Evolutionary conservation across 1,140 invertebrate species (phyloP), one percentile per base, ranked within the genome.

Genomic region (Cephus cinctus): DNA sequence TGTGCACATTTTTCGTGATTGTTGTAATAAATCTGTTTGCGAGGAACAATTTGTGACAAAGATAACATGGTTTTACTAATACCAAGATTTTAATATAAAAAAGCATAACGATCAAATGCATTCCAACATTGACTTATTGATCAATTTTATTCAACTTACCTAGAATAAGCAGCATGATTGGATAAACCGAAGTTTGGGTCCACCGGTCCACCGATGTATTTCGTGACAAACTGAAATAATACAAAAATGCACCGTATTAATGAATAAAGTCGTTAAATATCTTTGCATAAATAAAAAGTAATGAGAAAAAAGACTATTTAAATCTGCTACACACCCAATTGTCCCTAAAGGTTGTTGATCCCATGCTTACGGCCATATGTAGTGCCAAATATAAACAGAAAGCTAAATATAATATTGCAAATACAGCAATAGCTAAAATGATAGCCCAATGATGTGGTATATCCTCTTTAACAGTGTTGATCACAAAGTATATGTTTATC

Each of bases 401-500:
- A 1, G 81, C 36, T 19, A 91, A 66, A 67, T 92, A 92, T 27
- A 84, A 70, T 31, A 85, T 54, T 5, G 80, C 80, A 55, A 83
- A 80, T 15, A 89, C 61, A 11, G 73, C 65, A 22, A 90, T 76
- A 19, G 73, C 45, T 0, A 82, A 56, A 82, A 80, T 52, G 51
- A 78, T 52, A 51, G 73, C 72, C 82, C 84, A 74, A 42, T 69
- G 57, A 31, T 74, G 51, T 2, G 83, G 74, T 21, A 85, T 51
- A 14, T 73, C 61, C 1, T 75, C 55, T 8, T 79, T 63, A 0
- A 88, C 80, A 54, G 83, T 86, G 16, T 78, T 71, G 14, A 82
- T 72, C 2, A 93, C 87, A 69, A 94, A 92, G 65, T 85, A 93
- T 36, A 92, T 78, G 65, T 95, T 94, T 52, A 95, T 92, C 8